Evolutionary conservation across 1,140 invertebrate species (phyloP).

Genomic region (Drosophila nebulosa): DNA sequence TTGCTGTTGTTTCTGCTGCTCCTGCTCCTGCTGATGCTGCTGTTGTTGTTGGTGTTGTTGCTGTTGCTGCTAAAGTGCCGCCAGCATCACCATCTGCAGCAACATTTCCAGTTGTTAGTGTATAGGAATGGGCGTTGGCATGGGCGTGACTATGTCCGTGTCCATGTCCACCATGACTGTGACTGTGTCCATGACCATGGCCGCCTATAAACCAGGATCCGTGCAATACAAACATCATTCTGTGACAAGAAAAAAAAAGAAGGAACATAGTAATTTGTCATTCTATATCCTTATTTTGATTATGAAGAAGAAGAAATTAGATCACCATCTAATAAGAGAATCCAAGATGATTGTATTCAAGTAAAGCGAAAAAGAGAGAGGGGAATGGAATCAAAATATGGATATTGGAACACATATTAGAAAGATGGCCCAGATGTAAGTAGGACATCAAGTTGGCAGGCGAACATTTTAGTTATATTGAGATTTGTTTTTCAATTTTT

Average conservation of each 20-base stretch:
- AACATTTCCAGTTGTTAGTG: not conserved
- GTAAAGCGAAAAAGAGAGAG: too few species aligned
- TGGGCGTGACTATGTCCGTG: constrained; percentile 36
- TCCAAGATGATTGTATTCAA: too few species aligned
- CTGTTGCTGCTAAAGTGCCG: not conserved
- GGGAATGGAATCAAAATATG: too few species aligned
- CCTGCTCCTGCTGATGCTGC: too few species aligned
- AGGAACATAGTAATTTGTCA: not conserved
- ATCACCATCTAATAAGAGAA: too few species aligned
- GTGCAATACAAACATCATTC: constrained; percentile 89
- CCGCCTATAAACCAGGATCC: constrained; percentile 82
- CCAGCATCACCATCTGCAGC: constrained; percentile 2
- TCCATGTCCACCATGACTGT: constrained; percentile 31
- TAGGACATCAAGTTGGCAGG: too few species aligned
- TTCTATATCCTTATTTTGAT: too few species aligned
- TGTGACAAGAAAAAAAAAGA: constrained; percentile 61
- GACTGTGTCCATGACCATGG: constrained; percentile 48
- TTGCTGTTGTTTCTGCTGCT: not conserved
- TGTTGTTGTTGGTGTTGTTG: constrained; percentile 1
- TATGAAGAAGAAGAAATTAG: too few species aligned
- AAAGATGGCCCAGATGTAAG: too few species aligned
- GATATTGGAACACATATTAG: too few species aligned
- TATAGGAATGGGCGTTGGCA: constrained; percentile 3
- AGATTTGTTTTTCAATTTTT: too few species aligned
- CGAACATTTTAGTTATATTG: too few species aligned